These are phyloP conservation scores for Ganaspis sp. DNA, from an alignment of 1,140 invertebrate species.

Conservation along the genomic window DNA sequence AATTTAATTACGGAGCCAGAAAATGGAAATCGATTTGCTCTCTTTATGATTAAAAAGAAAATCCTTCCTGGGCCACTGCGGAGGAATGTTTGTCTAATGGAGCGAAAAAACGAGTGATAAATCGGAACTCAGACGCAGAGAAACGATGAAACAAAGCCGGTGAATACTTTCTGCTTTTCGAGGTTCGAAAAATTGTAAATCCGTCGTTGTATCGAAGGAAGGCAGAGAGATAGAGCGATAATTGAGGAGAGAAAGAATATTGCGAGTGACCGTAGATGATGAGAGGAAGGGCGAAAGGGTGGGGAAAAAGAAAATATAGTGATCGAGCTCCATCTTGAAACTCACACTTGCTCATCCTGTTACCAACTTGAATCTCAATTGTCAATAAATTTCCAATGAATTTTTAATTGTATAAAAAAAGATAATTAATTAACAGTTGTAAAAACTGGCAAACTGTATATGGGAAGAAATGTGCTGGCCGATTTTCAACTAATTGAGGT, in stretches of 20 bases:
- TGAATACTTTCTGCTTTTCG: slow-evolving; percentile 28
- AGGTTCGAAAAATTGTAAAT: slow-evolving; percentile 28
- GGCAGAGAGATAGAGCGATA: slow-evolving; percentile 36
- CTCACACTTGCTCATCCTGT: not conserved
- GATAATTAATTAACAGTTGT: not conserved
- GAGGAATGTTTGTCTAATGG: not conserved
- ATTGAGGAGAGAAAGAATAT: slow-evolving; percentile 13
- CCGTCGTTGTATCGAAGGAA: slow-evolving; percentile 34
- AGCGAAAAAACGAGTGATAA: slow-evolving; percentile 20
- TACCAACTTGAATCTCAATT: not conserved
- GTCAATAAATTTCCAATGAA: not conserved
- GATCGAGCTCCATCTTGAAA: slow-evolving; percentile 8
- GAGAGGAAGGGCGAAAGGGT: slow-evolving; percentile 24
- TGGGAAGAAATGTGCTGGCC: too few relatives aligned
- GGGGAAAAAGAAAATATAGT: slow-evolving; percentile 28
- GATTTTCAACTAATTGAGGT: too few relatives aligned
- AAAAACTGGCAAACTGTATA: too few relatives aligned
- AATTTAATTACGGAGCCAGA: too few relatives aligned
- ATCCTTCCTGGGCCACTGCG: not conserved
- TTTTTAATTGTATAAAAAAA: slow-evolving; percentile 10
- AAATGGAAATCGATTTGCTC: too few relatives aligned
- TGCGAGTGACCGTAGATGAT: not conserved
- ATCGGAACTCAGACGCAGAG: slow-evolving; percentile 31
- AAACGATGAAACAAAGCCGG: slow-evolving; percentile 26
- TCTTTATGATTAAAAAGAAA: not conserved